A percentile compares a stretch with the other conserved stretches of the same genome.
These are phyloP conservation scores for Archips xylosteana DNA, from an alignment of 2,888 invertebrate species.

Conservation along the genomic window DNA sequence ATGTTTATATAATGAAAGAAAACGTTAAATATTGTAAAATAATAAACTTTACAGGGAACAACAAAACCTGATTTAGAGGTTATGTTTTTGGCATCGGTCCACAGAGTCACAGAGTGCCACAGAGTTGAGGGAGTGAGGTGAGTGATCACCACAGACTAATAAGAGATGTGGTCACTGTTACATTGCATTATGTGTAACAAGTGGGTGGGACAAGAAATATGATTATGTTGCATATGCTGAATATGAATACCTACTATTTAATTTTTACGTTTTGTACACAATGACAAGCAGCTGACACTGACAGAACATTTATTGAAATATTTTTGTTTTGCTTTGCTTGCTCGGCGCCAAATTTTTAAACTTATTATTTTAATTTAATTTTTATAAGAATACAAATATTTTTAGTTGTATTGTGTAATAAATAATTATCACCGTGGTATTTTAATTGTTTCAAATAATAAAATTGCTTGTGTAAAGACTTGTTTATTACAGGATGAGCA, in stretches of 20 bases:
- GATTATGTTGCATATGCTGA: no score
- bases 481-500: background rate
- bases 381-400: background rate
- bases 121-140: no score
- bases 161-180: no score
- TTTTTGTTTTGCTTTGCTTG: background rate
- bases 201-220: no score
- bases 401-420: no score
- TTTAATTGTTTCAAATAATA: background rate
- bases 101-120: no score
- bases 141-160: no score
- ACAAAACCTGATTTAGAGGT: background rate
- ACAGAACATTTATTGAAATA: no score
- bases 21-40: background rate
- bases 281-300: no score
- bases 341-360: slow-evolving; percentile 23
- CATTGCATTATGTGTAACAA: no score
- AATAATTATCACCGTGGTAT: background rate
- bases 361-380: background rate
- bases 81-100: background rate
- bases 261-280: no score
- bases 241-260: no score
- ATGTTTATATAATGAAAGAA: slow-evolving; percentile 51
- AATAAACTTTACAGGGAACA: background rate
- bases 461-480: background rate